These are phyloP conservation scores for Nylanderia fulva DNA, from an alignment of 1,140 invertebrate genomes.

Conservation along the genomic window DNA sequence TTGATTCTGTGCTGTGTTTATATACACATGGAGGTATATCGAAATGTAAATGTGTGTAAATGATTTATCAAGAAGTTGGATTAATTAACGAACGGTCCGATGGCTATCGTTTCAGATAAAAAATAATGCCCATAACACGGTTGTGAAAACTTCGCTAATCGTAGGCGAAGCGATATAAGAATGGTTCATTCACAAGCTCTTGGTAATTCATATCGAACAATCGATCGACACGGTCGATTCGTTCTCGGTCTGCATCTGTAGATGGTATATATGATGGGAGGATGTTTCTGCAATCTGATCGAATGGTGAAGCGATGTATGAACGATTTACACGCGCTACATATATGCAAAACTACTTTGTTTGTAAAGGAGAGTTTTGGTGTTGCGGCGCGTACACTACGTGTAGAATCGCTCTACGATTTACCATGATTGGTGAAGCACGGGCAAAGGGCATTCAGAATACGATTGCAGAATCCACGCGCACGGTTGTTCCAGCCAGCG, in stretches of 20 bases:
- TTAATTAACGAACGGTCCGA: conserved; percentile 34
- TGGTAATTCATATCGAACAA: background rate
- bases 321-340: conserved; percentile 22
- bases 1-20: conserved; percentile 16
- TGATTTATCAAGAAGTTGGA: background rate
- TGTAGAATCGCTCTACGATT: conserved; percentile 80
- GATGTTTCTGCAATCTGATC: conserved; percentile 39
- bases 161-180: background rate
- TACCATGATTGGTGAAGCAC: conserved; percentile 85
- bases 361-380: conserved; percentile 36
- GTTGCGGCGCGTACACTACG: conserved; percentile 35
- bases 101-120: background rate
- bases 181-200: background rate
- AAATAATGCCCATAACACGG: background rate
- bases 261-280: conserved; percentile 25
- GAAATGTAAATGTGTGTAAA: background rate
- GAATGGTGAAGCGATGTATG: conserved; percentile 43
- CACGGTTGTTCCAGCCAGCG: conserved; percentile 84
- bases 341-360: conserved; percentile 60
- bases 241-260: conserved; percentile 42
- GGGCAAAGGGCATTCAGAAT: conserved; percentile 84
- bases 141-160: background rate
- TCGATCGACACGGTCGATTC: conserved; percentile 17
- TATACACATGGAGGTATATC: background rate
- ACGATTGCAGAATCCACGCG: conserved; percentile 85